These are phyloP conservation scores for Agapornis canus DNA, from an alignment of 2,797 vertebrate species.

Conservation along the genomic window DNA sequence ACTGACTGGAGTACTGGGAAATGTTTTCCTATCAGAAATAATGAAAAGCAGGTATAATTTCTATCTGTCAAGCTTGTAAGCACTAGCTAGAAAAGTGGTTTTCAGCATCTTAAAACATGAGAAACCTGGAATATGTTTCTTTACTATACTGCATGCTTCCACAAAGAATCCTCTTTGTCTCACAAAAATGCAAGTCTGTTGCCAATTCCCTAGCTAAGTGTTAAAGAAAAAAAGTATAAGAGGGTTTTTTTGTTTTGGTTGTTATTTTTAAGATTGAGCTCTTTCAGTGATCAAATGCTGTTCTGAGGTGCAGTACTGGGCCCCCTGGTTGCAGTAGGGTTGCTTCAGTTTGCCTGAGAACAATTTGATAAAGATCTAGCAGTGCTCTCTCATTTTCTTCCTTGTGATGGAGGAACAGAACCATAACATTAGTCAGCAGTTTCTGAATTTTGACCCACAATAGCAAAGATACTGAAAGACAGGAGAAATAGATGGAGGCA, in stretches of 20 bases:
- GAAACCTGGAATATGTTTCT: background rate
- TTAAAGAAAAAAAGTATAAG: background rate
- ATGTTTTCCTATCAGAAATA: background rate
- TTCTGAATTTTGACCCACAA: constrained; percentile 78
- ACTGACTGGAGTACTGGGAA: background rate
- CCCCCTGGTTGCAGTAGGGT: background rate
- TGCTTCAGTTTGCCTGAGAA: background rate
- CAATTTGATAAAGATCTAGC: constrained; percentile 18
- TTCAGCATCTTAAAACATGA: background rate
- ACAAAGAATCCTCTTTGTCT: background rate
- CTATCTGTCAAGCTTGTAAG: background rate
- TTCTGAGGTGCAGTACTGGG: background rate
- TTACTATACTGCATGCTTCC: background rate
- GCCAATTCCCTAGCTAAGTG: background rate
- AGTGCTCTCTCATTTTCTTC: constrained; percentile 8
- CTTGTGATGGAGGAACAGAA: constrained; percentile 41
- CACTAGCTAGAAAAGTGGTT: background rate
- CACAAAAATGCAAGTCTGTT: background rate
- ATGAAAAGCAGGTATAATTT: background rate
- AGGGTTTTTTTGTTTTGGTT: background rate
- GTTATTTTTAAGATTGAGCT: background rate
- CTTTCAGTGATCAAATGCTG: background rate
- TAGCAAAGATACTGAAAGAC: constrained; percentile 75
- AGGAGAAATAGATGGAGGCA: constrained; percentile 83
- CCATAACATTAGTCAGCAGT: constrained; percentile 79